Base-by-base conservation (phyloP, 2,888 invertebrate species). In the Glaucopsyche alexis region DNA sequence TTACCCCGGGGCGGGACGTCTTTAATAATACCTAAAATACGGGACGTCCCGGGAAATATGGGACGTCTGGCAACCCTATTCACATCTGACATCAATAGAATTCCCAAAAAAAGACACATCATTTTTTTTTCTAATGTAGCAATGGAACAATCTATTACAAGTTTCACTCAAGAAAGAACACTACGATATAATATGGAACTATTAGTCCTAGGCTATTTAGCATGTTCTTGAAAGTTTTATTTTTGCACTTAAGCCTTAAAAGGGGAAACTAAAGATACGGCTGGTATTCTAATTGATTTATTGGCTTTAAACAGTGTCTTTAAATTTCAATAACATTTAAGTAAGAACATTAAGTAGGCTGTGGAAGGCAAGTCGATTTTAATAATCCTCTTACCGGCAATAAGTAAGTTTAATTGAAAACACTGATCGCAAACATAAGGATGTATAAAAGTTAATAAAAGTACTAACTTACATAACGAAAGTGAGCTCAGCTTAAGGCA, bases 401-500 rank as follows among this genome's bases (percentile, higher is more conserved):
- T 71, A 52, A 45, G 50, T 55, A 49, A 4, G 29, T 29, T 29
- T 71, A 71, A 73, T 65, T 71, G 66, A 45, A 60, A 45, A 69
- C 47, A 71, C 42, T 50, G 73, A 71, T 45, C 50, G n/a, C 71
- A 73, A 77, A 72, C 73, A 73, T 49, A 74, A 69, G 69, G 69
- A 69, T 55, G 73, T 74, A 75, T 73, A 64, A 55, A 55, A 16
- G 16, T 55, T 55, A 55, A 70, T 73, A 74, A 67, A 69, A 64
- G 66, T 38, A 52, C 52, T 50, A 74, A 50, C 70, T 77, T 76
- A 74, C 74, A 66, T 75, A 73, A 75, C 60, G 47, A 71, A 75
- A 45, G 45, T 2, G 66, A 45, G 16, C 42, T 42, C 8, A 45
- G 42, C n/a, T 45, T 67, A 45, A 45, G 13, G 67, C 67, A 7